Base-by-base conservation (phyloP, 2,888 invertebrate species). In the Tiphia femorata region DNA sequence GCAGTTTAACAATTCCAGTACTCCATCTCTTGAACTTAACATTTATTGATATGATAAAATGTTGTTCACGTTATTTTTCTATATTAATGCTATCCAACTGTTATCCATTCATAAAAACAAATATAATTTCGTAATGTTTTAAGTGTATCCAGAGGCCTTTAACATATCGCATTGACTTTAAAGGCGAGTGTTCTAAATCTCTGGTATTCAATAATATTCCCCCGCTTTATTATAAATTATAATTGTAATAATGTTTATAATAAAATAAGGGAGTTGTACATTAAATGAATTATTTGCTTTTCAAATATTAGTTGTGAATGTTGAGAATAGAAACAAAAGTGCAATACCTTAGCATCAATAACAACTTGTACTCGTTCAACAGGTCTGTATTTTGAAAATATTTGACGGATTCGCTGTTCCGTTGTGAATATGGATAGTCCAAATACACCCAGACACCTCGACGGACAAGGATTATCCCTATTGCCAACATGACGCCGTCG, bases 361-460 rank as follows among this genome's bases (percentile, higher is more conserved):
- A 98, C 96, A 64, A 98, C 92, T 86, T 97, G 95, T 19, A 95
- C 92, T 80, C 95, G 91, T 80, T 97, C 96, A 25, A 98, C 92
- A 0, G 92, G 92, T 1, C 98, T 98, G 82, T 91, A 98, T 82
- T 96, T 95, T 40, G 91, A 90, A 85, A 98, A 97, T 67, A 97
- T 93, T 75, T 96, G 94, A 78, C 93, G 91, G 35, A 98, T 88
- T 83, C 97, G 95, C 72, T 93, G 90, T 81, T 98, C 97, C 1
- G 95, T 93, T 0, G 98, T 98, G 84, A 93, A 92, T 49, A 96
- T 89, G 79, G 94, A 97, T 52, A 98, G 86, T 2, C 98, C 98
- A 84, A 98, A 98, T 8, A 98, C 92, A 14, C 98, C 98, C 43
- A 98, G 87, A 80, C 97, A 98, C 49, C 94, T 88, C 41, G 92